Evolutionary conservation across 2,113 vertebrate genomes (phyloP).

Genomic region (Cebidichthys violaceus): DNA sequence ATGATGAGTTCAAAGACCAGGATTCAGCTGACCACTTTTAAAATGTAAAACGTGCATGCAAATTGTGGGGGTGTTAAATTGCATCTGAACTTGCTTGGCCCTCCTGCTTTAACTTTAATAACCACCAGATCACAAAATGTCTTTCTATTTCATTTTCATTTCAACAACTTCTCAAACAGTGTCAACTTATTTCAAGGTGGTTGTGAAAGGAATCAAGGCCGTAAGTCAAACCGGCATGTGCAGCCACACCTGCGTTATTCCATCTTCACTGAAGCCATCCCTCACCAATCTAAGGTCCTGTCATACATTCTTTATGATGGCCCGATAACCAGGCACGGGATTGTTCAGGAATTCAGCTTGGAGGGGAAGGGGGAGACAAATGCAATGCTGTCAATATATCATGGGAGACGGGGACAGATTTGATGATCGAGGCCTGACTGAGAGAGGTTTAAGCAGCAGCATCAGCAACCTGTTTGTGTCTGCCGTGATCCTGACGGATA

Average conservation of each 20-base stretch:
- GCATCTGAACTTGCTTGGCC: constrained; percentile 25
- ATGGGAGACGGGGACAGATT: constrained; percentile 74
- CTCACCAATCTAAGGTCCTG: constrained; percentile 67
- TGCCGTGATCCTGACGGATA: constrained; percentile 76
- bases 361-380: constrained; percentile 54
- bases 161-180: constrained; percentile 43
- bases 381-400: constrained; percentile 76
- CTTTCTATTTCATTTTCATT: constrained; percentile 37
- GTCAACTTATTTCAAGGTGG: constrained; percentile 57
- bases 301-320: constrained; percentile 81
- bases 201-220: constrained; percentile 49
- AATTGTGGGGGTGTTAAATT: not conserved
- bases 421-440: constrained; percentile 72
- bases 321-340: constrained; percentile 52
- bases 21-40: constrained; percentile 8
- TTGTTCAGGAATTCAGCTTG: constrained; percentile 68
- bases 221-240: constrained; percentile 60
- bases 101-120: constrained; percentile 21
- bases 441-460: constrained; percentile 76
- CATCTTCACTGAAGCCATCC: constrained; percentile 64
- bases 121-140: constrained; percentile 3
- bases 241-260: constrained; percentile 59
- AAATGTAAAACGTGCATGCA: constrained; percentile 1
- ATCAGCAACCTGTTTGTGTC: constrained; percentile 82
- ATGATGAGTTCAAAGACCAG: constrained; percentile 14